Evolutionary conservation across 2,888 invertebrate genomes (phyloP), one percentile per base, ranked within the genome.

Genomic region (Cryptocephalus moraei): DNA sequence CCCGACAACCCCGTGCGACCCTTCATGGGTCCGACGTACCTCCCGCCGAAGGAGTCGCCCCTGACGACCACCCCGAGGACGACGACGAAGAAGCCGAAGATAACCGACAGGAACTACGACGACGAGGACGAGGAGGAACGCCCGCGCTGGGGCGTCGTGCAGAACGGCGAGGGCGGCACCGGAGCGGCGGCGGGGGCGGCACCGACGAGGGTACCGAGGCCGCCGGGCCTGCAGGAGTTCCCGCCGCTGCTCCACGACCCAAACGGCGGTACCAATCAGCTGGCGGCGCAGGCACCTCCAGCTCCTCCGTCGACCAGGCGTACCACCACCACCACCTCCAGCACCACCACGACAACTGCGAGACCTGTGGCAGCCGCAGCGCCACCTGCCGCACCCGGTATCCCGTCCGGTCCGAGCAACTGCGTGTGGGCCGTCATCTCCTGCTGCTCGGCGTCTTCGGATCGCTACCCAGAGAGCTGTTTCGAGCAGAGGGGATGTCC

Each of bases 381-480:
- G 4, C 64, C 71, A 39, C 50, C 34, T 33, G 12, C 39, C 9
- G 11, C 45, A 9, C 36, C 44, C 8, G 32, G 31, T 6, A 32
- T 32, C 11, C 46, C 54, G 13, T 31, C 50, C 31, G 57, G 58
- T 2, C 60, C 60, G 2, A 60, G 58, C 34, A 52, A 58, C 42
- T 89, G 89, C 59, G 80, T 84, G 0, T 81, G 84, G 79, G 88
- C 88, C 0, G 83, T 88, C 43, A 70, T 86, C 8, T 78, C 81
- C 1, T 90, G 89, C 62, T 89, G 89, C 60, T 72, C 79, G 1
- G 69, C 70, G 0, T 67, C 70, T 0, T 69, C 69, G n/a, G 70
- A 69, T 49, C 66, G 72, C 10, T 68, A 78, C 43, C 68, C 74
- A 2, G 73, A 74, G 54, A 68, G 64, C 10, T 90, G 89, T 63